Conservation (phyloP, 2,888 invertebrate species). For the Philopedon plagiatum region DNA sequence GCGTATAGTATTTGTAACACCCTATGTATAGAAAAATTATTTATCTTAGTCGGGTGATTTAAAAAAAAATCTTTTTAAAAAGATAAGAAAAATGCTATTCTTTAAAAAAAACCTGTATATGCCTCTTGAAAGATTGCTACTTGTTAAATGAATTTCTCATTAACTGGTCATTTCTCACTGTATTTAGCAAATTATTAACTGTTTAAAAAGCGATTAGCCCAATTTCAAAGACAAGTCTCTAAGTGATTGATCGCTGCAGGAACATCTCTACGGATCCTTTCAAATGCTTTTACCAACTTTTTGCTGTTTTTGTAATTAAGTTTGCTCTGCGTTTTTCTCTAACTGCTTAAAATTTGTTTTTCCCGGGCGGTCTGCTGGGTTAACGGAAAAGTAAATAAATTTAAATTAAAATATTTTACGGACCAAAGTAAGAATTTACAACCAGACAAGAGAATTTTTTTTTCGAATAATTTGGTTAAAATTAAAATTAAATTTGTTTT, state of each 20-base stretch:
- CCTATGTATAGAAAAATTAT: no score
- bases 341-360: constrained; percentile 19
- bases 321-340: constrained; percentile 11
- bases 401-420: constrained; percentile 14
- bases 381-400: constrained; percentile 8
- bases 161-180: neutral
- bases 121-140: neutral
- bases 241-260: constrained; percentile 3
- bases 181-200: neutral
- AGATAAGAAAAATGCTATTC: no score
- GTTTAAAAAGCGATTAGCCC: constrained; percentile 2
- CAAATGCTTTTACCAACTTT: constrained; percentile 1
- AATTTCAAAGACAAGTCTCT: constrained; percentile 7
- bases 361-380: neutral
- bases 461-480: no score
- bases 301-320: constrained; percentile 20
- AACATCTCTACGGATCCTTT: constrained; percentile 6
- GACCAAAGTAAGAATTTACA: neutral
- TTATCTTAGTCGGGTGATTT: no score
- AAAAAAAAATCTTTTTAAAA: no score
- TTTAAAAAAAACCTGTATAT: no score
- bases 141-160: neutral
- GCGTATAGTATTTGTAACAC: no score
- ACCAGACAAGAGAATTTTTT: neutral
- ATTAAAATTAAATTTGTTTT: no score